Evolutionary conservation across 1,140 invertebrate species (phyloP).

Genomic region (Bombus pyrosoma): DNA sequence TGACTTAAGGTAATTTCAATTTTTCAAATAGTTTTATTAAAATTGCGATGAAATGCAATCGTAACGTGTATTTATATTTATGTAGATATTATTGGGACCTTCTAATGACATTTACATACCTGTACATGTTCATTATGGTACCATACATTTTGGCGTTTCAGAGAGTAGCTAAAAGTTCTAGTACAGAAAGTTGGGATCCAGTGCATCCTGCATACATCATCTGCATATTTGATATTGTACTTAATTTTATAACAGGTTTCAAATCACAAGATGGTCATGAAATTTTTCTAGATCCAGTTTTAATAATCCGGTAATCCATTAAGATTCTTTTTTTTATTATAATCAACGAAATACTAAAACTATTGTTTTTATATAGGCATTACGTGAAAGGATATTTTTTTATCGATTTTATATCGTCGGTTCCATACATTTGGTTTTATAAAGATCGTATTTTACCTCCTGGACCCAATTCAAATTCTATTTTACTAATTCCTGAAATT

Average conservation of each 20-base stretch:
- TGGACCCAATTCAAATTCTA: slow-evolving; percentile 57
- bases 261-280: slow-evolving; percentile 61
- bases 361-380: slow-evolving; percentile 60
- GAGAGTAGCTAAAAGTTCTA: slow-evolving; percentile 58
- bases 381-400: slow-evolving; percentile 69
- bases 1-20: slow-evolving; percentile 59
- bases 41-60: background rate
- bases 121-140: slow-evolving; percentile 69
- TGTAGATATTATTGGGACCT: slow-evolving; percentile 72
- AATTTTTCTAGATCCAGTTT: slow-evolving; percentile 66
- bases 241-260: slow-evolving; percentile 75
- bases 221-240: slow-evolving; percentile 69
- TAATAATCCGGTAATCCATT: slow-evolving; percentile 63
- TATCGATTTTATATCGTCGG: slow-evolving; percentile 69
- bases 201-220: slow-evolving; percentile 59
- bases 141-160: slow-evolving; percentile 69
- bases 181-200: slow-evolving; percentile 33
- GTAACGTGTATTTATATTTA: slow-evolving; percentile 12
- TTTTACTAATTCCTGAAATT: slow-evolving; percentile 63
- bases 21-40: background rate
- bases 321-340: background rate
- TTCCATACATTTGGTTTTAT: slow-evolving; percentile 72
- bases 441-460: slow-evolving; percentile 37
- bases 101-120: slow-evolving; percentile 67
- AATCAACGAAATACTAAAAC: background rate